Evolutionary conservation across 2,113 vertebrate genomes (phyloP), one percentile per base, ranked within the genome.

Genomic region (Corydoras maculifer): DNA sequence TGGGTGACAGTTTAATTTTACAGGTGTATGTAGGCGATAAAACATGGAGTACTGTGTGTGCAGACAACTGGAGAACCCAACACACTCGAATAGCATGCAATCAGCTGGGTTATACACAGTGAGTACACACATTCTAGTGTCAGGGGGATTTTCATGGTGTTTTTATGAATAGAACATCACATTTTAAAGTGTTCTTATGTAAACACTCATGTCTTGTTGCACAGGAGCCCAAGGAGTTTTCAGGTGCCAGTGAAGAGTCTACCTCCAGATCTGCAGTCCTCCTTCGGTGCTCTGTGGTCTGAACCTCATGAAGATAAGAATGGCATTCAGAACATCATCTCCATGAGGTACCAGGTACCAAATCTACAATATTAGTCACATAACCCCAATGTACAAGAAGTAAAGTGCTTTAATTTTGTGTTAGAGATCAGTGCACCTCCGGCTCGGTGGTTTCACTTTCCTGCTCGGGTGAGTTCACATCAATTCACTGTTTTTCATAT

Each of bases 101-200:
- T 35, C 83, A 91, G 57, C 88, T 93, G 85, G 92, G 91, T 68
- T 93, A 88, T 57, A 31, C 75, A 62, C 90, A 86, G 92, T 93
- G 51, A 75, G 77, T 48, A 25, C 29, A 30, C 18, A 43, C 35
- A 43, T 43, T 43, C 35, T 43, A 43, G 35, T 43, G 35, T 43
- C 4, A 43, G 35, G 35, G 7, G 7, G 4, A 43, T 43, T 4
- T 1, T 43, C 7, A 43, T 43, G 7, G 35, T 43, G 4, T 43
- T 43, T 43, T 43, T 43, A 2, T 57, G 54, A 25, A 25, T 25
- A 25, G 18, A 25, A 25, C 18, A 25, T 25, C 18, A 25, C 2
- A 25, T 25, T 8, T 58, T 15, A 0, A 15, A n/a, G 25, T 15
- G 3, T 29, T 15, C 9, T 11, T 18, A 8, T 51, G 30, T 49